Conservation (phyloP, 2,113 vertebrate species). For the Vanacampus margaritifer region DNA sequence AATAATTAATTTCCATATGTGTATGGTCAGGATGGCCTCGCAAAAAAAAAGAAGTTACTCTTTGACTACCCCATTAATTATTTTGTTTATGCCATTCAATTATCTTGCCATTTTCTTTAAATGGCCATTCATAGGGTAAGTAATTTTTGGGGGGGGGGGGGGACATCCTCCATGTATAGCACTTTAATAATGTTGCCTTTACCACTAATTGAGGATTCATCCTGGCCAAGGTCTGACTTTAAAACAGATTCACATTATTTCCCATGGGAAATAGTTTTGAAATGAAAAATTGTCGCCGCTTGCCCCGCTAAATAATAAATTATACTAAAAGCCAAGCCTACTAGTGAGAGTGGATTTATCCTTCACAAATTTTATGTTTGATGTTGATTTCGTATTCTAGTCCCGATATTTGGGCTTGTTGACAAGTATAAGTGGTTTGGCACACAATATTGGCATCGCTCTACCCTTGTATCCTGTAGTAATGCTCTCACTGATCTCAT, state of each 20-base stretch:
- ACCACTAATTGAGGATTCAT: too few relatives aligned
- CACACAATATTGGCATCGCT: background rate
- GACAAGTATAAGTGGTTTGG: background rate
- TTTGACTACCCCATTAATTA: too few relatives aligned
- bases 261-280: background rate
- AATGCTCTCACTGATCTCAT: background rate
- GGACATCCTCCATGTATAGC: too few relatives aligned
- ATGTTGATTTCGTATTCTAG: background rate
- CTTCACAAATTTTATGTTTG: background rate
- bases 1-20: too few relatives aligned
- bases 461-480: background rate
- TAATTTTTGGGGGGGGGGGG: too few relatives aligned
- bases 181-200: too few relatives aligned
- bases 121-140: too few relatives aligned
- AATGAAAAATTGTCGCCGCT: background rate
- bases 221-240: background rate
- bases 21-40: too few relatives aligned
- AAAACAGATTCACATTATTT: too few relatives aligned
- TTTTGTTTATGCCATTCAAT: too few relatives aligned
- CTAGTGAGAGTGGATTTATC: background rate
- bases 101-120: too few relatives aligned
- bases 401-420: background rate
- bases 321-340: background rate
- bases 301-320: background rate
- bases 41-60: too few relatives aligned